A percentile compares a stretch with the other conserved stretches of the same genome.
These are phyloP conservation scores for Sander lucioperca DNA, from an alignment of 2,113 vertebrate genomes.

Conservation along the genomic window DNA sequence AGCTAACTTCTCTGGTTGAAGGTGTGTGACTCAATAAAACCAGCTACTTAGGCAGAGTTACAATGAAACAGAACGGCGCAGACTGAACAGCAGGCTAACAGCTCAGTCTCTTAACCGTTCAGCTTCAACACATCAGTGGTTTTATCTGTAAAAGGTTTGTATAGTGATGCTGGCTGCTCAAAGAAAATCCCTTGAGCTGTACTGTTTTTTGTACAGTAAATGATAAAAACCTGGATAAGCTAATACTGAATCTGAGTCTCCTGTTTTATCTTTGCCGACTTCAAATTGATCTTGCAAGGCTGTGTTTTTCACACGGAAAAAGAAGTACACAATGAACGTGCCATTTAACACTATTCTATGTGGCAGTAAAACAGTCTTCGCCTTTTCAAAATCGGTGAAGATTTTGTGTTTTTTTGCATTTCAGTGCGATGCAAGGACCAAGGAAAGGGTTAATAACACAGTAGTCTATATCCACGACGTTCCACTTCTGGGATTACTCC, in stretches of 20 bases:
- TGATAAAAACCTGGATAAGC: slow-evolving; percentile 20
- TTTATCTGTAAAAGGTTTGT: not conserved
- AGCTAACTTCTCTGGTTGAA: not conserved
- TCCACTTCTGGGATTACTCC: too few relatives aligned
- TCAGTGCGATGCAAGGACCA: not conserved
- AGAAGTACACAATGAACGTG: not conserved
- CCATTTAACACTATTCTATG: not conserved
- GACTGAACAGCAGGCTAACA: not conserved
- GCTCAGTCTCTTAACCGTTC: not conserved
- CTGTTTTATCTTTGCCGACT: not conserved
- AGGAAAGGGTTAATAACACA: not conserved
- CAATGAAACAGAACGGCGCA: not conserved
- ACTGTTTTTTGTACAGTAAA: not conserved
- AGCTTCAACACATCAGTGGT: slow-evolving; percentile 12
- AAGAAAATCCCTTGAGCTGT: slow-evolving; percentile 9
- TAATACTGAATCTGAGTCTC: not conserved
- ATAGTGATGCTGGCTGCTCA: not conserved
- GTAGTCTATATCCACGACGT: too few relatives aligned
- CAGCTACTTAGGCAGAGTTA: not conserved
- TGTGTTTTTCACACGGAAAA: not conserved
- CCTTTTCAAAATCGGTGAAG: not conserved
- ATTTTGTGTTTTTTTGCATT: not conserved
- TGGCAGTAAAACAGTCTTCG: not conserved
- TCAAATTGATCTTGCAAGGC: not conserved
- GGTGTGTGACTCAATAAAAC: not conserved